Conservation (phyloP, 2,113 vertebrate species). For the Bos taurus region ARS-UCD2.0 NC_037335.1:15853501-15854000, state of each 20-base stretch:
- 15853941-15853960: no score
- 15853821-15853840: background rate
- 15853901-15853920: background rate
- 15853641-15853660: background rate
- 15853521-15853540: background rate
- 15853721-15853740: background rate
- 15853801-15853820: background rate
- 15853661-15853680: background rate
- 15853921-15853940: background rate
- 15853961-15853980: background rate
- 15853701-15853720: background rate
- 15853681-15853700: constrained; percentile 5
- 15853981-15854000: background rate
- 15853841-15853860: background rate
- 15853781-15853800: background rate
- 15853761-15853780: background rate
- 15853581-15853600: background rate
- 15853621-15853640: background rate
- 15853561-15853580: background rate
- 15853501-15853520: background rate
- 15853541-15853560: background rate
- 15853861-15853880: background rate
- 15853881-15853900: background rate
- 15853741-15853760: background rate
- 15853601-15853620: background rate